Conservation (phyloP, 2,113 vertebrate species). For the Cynoglossus semilaevis region DNA sequence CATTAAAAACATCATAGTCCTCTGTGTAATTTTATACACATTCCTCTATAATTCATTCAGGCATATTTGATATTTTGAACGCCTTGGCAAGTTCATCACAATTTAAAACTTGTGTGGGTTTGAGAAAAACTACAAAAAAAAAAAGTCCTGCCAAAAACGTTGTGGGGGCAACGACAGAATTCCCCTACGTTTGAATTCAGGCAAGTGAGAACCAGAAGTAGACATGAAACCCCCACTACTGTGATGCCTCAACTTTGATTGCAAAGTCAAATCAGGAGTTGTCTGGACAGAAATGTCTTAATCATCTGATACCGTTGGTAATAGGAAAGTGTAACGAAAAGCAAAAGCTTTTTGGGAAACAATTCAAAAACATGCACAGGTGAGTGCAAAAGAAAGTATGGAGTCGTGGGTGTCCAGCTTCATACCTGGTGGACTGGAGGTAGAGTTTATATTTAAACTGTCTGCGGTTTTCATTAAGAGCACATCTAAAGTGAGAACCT, state of each 20-base stretch:
- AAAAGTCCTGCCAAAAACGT: constrained; percentile 12
- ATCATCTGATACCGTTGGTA: constrained; percentile 15
- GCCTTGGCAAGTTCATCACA: constrained; percentile 13
- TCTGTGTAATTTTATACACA: constrained; percentile 4
- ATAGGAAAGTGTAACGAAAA: constrained; percentile 17
- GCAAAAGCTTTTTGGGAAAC: background rate
- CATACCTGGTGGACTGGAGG: constrained; percentile 27
- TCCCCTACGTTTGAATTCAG: constrained; percentile 13
- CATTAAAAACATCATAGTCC: background rate
- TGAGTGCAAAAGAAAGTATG: constrained; percentile 4
- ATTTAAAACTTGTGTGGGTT: constrained; percentile 40
- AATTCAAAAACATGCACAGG: constrained; percentile 24
- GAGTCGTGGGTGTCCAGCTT: constrained; percentile 22
- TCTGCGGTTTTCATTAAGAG: constrained; percentile 24
- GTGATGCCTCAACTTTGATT: constrained; percentile 23
- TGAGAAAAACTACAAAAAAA: constrained; percentile 1
- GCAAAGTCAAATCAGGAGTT: constrained; percentile 10
- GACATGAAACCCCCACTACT: constrained; percentile 21
- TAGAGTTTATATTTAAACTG: constrained; percentile 19
- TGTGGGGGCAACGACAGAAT: constrained; percentile 6
- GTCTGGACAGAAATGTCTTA: constrained; percentile 12
- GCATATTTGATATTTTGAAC: constrained; percentile 27
- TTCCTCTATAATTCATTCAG: constrained; percentile 12
- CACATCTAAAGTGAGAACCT: constrained; percentile 42
- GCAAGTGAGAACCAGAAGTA: background rate